These are phyloP conservation scores for Anneissia japonica DNA, from an alignment of 35 echinoderm and acorn worm genomes.

Conservation along the genomic window DNA sequence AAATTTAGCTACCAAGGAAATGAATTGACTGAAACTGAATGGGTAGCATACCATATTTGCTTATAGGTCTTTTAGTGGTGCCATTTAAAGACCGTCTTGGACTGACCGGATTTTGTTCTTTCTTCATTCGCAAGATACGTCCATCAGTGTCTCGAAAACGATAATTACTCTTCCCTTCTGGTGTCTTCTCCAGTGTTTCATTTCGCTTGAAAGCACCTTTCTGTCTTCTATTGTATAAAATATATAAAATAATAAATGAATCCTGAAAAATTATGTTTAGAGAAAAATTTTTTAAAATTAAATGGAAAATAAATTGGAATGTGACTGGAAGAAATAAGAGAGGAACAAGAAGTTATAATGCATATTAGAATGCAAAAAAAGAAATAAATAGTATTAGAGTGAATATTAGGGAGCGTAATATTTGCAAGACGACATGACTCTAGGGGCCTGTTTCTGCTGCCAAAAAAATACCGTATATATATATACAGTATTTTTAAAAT, in stretches of 20 bases:
- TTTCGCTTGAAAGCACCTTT: slow-evolving; percentile 62
- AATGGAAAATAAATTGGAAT: no score
- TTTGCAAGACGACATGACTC: no score
- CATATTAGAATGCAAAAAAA: neutral
- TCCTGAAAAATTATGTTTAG: neutral
- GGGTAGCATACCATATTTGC: neutral
- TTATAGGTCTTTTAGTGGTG: neutral
- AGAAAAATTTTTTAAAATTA: neutral
- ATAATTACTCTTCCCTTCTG: slow-evolving; percentile 25
- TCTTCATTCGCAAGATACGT: slow-evolving; percentile 63
- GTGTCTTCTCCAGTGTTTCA: slow-evolving; percentile 33
- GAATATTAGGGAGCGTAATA: no score
- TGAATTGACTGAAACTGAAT: no score
- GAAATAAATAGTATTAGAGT: no score
- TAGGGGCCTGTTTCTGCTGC: no score
- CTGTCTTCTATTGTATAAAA: slow-evolving; percentile 41
- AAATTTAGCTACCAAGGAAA: no score
- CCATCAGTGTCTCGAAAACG: slow-evolving; percentile 83
- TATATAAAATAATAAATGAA: neutral
- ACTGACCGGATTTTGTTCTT: slow-evolving; percentile 28
- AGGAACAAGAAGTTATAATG: neutral
- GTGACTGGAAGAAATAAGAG: neutral
- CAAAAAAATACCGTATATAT: no score
- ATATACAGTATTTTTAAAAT: no score
- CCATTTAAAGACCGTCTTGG: slow-evolving; percentile 5